Conservation (phyloP, 53 echinoderm and acorn worm genomes). For the Antedon mediterranea region DNA sequence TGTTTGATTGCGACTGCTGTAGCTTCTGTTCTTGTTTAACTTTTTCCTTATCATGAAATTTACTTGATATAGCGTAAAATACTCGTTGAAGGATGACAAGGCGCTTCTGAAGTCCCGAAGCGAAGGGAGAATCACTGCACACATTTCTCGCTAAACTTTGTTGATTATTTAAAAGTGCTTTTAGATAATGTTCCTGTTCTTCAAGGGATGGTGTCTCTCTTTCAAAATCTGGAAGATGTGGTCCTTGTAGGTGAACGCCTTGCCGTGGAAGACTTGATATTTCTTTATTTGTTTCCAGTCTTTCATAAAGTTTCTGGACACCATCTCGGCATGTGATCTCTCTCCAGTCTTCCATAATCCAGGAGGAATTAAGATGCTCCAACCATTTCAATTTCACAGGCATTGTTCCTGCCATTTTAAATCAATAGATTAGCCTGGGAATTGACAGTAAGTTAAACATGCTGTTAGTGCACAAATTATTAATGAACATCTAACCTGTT, state of each 20-base stretch:
- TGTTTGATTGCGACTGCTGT: conserved; percentile 63
- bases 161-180: conserved; percentile 59
- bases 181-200: conserved; percentile 87
- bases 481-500: no score
- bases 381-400: conserved; percentile 89
- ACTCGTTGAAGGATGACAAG: conserved; percentile 59
- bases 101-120: conserved; percentile 60
- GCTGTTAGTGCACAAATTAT: no score
- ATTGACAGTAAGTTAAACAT: no score
- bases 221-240: conserved; percentile 92
- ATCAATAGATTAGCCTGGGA: not conserved
- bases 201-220: conserved; percentile 64
- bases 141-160: conserved; percentile 66
- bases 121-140: conserved; percentile 81
- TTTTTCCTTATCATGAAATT: conserved; percentile 96
- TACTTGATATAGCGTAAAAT: conserved; percentile 83
- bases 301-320: conserved; percentile 52
- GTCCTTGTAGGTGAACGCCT: conserved; percentile 72
- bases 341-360: conserved; percentile 86
- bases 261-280: conserved; percentile 61
- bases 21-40: conserved; percentile 80
- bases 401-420: conserved; percentile 50
- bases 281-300: conserved; percentile 81
- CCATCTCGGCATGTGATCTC: conserved; percentile 75
- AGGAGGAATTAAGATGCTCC: conserved; percentile 91